Evolutionary conservation across 2,797 vertebrate genomes (phyloP), one percentile per base, ranked within the genome.

Genomic region (Chaetodon trifasciatus): DNA sequence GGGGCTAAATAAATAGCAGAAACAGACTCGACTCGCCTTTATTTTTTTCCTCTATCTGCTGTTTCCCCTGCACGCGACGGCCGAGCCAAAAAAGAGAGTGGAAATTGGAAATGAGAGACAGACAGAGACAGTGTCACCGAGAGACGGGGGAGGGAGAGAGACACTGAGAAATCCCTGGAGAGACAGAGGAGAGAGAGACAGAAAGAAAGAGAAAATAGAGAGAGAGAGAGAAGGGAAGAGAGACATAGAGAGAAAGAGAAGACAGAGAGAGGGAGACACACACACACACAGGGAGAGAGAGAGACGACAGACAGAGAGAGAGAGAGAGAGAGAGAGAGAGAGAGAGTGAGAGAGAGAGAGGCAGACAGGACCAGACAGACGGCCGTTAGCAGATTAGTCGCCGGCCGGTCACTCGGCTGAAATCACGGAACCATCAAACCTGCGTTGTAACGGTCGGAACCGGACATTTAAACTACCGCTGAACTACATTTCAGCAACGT

Each of bases 361-460:
- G 9, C 35, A 79, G 74, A 81, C 63, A 63, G 82, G 55, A 76
- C 8, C 83, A 84, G 82, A 79, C 91, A 86, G 82, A 79, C 90
- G 53, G 76, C 87, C 62, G 81, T 55, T 65, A n/a, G 83, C 65
- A 72, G 80, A 82, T 85, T 53, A 89, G 84, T 90, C 89, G 84
- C 82, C 89, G 87, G 86, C 80, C 89, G 86, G 86, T 88, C 85
- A 73, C 77, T 82, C 82, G 79, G 87, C 84, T 82, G 77, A 88
- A 79, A 70, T 76, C 79, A 62, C 86, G 85, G 76, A 88, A 23
- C 57, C 49, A 17, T n/a, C 37, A 6, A 65, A 70, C 35, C 68
- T 16, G 47, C 56, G 42, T n/a, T n/a, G 19, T 2, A 32, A 55
- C 52, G 57, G 42, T 71, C 52, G 12, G 46, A 79, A 68, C 76